Base-by-base conservation (phyloP, 1,140 invertebrate genomes). In the Formica selysi region DNA sequence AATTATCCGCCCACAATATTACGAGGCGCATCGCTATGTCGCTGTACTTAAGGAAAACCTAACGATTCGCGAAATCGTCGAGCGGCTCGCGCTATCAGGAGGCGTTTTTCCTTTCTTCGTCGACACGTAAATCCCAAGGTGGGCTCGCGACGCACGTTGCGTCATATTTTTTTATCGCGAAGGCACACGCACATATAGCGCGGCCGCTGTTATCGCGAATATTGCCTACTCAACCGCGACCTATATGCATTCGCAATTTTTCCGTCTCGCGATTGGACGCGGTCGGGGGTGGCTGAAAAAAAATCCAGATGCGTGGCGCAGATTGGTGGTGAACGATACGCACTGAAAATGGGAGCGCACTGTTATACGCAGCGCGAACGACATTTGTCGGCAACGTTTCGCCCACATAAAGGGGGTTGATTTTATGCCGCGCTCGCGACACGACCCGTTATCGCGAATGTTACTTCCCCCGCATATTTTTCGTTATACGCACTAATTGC, bases 201-300 rank as follows among this genome's bases (percentile, higher is more conserved):
- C 90, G 91, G 93, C 91, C 89, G 90, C 5, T 51, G 48, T 91
- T 93, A 93, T 94, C 93, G 93, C 92, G 90, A 89, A 92, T 93
- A 90, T 92, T 93, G 92, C 92, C 91, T 89, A 84, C 59, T 48
- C 57, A 61, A 84, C 87, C 76, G 83, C 92, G 94, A 94, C 94
- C 94, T 91, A 95, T 89, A 94, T 94, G 92, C 93, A 91, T 91
- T 81, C 86, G 74, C 86, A 87, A 93, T 94, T 94, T 93, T 94
- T 93, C 92, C 90, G 89, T 74, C 65, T 80, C 68, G 54, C 78
- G 89, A 62, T 74, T 68, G 68, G 54, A 38, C 51, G 32, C 59
- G 62, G 22, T 51, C 11, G 22, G 57, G 61, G 59, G 32, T 48
- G 57, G 67, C 19, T 62, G 61, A 62, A 67, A 87, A 71, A 29